phyloP scores from a whole-genome alignment of 92 coral and sea anemone genomes.

The Zoanthus gigantus region DNA sequence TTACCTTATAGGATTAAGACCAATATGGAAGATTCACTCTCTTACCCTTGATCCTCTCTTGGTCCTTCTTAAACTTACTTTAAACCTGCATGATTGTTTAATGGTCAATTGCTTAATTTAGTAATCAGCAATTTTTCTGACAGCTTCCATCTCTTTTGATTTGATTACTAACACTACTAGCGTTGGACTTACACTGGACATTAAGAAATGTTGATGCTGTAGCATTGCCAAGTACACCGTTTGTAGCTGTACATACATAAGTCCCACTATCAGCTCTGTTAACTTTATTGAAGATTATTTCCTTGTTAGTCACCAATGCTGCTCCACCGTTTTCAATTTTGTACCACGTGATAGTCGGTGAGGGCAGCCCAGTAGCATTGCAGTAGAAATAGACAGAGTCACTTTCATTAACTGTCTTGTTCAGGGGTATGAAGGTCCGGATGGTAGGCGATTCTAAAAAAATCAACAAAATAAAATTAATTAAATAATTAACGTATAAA shows the following conservation, averaged over 20 bases:
- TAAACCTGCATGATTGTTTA: too few relatives aligned
- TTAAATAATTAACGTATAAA: too few relatives aligned
- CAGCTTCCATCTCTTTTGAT: not conserved
- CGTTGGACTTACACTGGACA: conserved; percentile 62
- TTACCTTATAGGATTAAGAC: too few relatives aligned
- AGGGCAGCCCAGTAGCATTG: conserved; percentile 64
- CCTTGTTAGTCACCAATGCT: conserved; percentile 19
- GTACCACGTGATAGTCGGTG: conserved; percentile 55
- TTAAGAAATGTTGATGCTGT: conserved; percentile 40
- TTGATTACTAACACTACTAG: not conserved
- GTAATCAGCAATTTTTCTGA: not conserved
- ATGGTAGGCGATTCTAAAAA: conserved; percentile 55
- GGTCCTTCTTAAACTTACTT: too few relatives aligned
- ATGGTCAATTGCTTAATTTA: too few relatives aligned
- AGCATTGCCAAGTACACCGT: conserved; percentile 58
- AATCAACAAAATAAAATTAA: not conserved
- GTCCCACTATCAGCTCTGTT: conserved; percentile 47
- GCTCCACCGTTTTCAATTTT: conserved; percentile 15
- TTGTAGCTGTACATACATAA: conserved; percentile 53
- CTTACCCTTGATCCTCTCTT: too few relatives aligned
- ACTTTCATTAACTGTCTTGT: conserved; percentile 55
- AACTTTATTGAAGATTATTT: conserved; percentile 18
- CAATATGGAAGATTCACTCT: too few relatives aligned
- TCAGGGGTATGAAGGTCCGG: conserved; percentile 29
- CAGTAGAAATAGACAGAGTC: conserved; percentile 35